phyloP scores from a whole-genome alignment of 37 sponge, comb jelly and placozoan species.

The Amphimedon queenslandica region DNA sequence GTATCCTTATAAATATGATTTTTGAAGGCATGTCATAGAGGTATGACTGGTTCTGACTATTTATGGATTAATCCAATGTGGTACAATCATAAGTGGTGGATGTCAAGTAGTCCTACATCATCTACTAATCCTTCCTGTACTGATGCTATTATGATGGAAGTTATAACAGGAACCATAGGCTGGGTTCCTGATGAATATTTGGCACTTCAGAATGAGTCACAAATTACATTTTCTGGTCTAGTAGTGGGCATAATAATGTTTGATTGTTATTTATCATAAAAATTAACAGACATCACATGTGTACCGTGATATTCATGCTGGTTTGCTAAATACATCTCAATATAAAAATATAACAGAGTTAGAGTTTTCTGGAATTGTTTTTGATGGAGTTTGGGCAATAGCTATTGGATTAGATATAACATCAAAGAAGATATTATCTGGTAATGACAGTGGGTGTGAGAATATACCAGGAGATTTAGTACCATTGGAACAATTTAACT shows the following conservation, averaged over 20 bases:
- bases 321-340: too few species aligned
- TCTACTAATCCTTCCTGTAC: background rate
- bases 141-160: background rate
- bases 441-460: too few species aligned
- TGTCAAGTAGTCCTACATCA: background rate
- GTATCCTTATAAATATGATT: background rate
- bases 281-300: too few species aligned
- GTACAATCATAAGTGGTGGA: conserved; percentile 2
- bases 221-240: background rate
- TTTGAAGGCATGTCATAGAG: conserved; percentile 11
- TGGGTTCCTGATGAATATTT: background rate
- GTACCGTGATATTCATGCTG: too few species aligned
- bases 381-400: conserved; percentile 11
- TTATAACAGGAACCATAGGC: background rate
- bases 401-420: conserved; percentile 16
- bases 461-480: too few species aligned
- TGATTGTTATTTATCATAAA: too few species aligned
- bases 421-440: too few species aligned
- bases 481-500: too few species aligned
- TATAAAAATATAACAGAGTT: too few species aligned
- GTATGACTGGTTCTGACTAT: conserved; percentile 4
- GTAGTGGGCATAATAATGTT: background rate
- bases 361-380: too few species aligned
- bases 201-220: background rate
- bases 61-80: conserved; percentile 21